Percentiles rank a stretch among this genome's conserved stretches.
Evolutionary conservation across 2,113 vertebrate species (phyloP).

Genomic region (Rhinolophus ferrumequinum): DNA sequence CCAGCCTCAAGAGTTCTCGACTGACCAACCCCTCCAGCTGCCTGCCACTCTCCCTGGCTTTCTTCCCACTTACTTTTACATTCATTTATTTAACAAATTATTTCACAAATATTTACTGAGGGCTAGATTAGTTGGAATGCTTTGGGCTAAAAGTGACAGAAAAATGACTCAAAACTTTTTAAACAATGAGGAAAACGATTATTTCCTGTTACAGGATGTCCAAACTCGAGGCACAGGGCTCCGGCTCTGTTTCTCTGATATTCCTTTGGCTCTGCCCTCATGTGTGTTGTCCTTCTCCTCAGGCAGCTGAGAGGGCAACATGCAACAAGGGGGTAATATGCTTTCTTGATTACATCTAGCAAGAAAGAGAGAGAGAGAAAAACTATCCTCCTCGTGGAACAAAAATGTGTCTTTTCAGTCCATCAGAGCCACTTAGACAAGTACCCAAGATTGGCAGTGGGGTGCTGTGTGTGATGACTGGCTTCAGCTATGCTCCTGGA

Average conservation of each 20-base stretch:
- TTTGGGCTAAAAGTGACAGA: not conserved
- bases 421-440: not conserved
- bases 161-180: not conserved
- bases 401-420: not conserved
- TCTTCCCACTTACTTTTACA: not conserved
- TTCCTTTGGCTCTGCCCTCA: not conserved
- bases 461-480: not conserved
- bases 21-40: not conserved
- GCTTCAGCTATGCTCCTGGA: not conserved
- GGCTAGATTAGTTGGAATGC: not conserved
- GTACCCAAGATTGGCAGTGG: not conserved
- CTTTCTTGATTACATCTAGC: not conserved
- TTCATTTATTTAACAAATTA: not conserved
- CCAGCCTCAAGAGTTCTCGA: not conserved
- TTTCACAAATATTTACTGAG: not conserved
- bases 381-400: not conserved
- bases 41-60: not conserved
- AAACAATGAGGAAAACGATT: not conserved
- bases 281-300: not conserved
- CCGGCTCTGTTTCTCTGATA: not conserved
- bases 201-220: not conserved
- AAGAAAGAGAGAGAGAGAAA: not conserved
- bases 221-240: not conserved
- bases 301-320: not conserved
- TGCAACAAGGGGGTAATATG: not conserved